Evolutionary conservation across 1,140 invertebrate genomes (phyloP).

Genomic region (Bombus haemorrhoidalis): DNA sequence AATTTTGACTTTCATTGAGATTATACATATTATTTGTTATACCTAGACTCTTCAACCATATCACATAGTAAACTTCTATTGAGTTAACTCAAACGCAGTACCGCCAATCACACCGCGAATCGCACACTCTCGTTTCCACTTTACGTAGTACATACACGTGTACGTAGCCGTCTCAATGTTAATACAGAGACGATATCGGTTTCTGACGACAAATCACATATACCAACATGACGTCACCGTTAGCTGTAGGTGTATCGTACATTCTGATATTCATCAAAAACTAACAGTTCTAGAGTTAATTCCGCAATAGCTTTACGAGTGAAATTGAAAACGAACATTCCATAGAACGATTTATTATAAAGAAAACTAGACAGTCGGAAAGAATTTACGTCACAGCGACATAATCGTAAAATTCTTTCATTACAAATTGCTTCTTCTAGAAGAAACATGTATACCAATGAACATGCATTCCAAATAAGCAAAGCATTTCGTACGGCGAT

Average conservation of each 20-base stretch:
- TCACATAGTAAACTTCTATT: background rate
- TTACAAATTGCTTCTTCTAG: background rate
- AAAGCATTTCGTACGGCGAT: background rate
- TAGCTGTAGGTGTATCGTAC: background rate
- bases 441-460: background rate
- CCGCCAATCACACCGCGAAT: too few species aligned
- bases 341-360: background rate
- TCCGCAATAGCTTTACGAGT: background rate
- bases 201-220: background rate
- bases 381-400: too few species aligned
- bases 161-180: background rate
- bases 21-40: background rate
- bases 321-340: background rate
- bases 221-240: background rate
- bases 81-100: background rate
- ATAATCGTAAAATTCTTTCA: background rate
- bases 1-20: background rate
- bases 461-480: background rate
- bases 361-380: too few species aligned
- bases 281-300: background rate
- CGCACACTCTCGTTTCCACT: background rate
- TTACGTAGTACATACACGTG: background rate
- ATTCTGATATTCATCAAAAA: background rate
- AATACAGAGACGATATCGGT: background rate
- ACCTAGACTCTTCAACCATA: background rate